These are phyloP conservation scores for Pectinophora gossypiella DNA, from an alignment of 1,140 invertebrate species.

Conservation along the genomic window DNA sequence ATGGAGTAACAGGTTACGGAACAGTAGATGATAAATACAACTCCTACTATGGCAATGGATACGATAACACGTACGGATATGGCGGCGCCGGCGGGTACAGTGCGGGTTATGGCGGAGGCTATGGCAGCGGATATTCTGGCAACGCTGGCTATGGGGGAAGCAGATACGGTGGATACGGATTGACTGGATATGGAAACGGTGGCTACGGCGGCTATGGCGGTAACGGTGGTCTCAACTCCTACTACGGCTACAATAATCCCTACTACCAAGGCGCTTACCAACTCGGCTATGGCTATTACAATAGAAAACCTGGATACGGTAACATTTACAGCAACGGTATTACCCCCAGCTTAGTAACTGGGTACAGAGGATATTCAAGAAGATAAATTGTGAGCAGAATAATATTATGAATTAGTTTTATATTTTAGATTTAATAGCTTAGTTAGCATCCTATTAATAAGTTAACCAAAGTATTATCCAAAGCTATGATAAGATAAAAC, in stretches of 20 bases:
- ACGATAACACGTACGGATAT: constrained; percentile 20
- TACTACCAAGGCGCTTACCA: constrained; percentile 48
- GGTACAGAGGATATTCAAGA: constrained; percentile 60
- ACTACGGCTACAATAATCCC: constrained; percentile 60
- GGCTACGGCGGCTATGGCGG: constrained; percentile 58
- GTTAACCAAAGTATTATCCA: constrained; percentile 38
- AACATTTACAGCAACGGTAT: constrained; percentile 56
- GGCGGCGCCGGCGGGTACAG: constrained; percentile 21
- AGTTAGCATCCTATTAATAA: too few relatives aligned
- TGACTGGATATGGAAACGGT: constrained; percentile 25
- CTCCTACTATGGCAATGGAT: constrained; percentile 18
- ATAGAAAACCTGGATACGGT: constrained; percentile 23
- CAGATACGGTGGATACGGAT: constrained; percentile 11
- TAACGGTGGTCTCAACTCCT: constrained; percentile 55
- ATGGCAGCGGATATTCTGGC: constrained; percentile 15
- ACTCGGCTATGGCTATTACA: constrained; percentile 60
- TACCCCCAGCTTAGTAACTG: constrained; percentile 58
- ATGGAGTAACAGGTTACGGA: constrained; percentile 42
- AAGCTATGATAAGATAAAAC: constrained; percentile 29
- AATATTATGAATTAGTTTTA: too few relatives aligned
- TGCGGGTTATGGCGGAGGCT: constrained; percentile 20
- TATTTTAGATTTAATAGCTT: too few relatives aligned
- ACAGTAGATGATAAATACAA: constrained; percentile 30
- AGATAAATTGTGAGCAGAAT: too few relatives aligned
- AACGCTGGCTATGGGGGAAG: constrained; percentile 6